phyloP scores from a whole-genome alignment of 2,888 invertebrate species.

The Dichetophora obliterata region DNA sequence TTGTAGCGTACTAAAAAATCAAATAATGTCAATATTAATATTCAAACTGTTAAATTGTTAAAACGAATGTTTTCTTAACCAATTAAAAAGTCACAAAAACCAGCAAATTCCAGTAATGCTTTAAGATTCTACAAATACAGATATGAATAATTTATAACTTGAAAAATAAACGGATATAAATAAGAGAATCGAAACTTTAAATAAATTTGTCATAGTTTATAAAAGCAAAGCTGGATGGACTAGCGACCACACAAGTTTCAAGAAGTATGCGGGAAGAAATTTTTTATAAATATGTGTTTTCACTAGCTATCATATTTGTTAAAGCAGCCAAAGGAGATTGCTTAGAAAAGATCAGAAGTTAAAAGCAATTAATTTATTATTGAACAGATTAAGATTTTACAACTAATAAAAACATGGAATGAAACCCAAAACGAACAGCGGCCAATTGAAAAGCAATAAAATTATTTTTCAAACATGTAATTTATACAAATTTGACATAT shows the following conservation, averaged over 20 bases:
- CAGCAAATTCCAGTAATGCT: slow-evolving; percentile 3
- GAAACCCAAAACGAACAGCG: background rate
- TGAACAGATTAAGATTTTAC: slow-evolving; percentile 56
- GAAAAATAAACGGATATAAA: background rate
- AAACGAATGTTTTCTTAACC: background rate
- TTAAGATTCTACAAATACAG: background rate
- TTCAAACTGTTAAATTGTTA: background rate
- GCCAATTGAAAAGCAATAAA: slow-evolving; percentile 21
- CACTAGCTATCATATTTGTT: background rate
- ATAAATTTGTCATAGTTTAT: slow-evolving; percentile 64
- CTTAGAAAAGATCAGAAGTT: slow-evolving; percentile 36
- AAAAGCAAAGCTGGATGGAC: slow-evolving; percentile 31
- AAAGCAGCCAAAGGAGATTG: background rate
- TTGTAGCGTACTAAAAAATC: background rate
- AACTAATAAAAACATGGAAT: slow-evolving; percentile 12
- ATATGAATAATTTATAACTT: slow-evolving; percentile 1
- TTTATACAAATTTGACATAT: slow-evolving; percentile 62
- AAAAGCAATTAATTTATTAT: slow-evolving; percentile 60
- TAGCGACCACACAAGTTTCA: background rate
- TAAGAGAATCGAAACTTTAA: slow-evolving; percentile 50
- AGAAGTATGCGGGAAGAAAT: background rate
- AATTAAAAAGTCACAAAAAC: background rate
- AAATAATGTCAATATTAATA: background rate
- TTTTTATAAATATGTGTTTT: too few relatives aligned
- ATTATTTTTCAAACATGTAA: slow-evolving; percentile 50